Evolutionary conservation across 2,888 invertebrate species (phyloP).

Genomic region (Chaetogeoica ovagalla): DNA sequence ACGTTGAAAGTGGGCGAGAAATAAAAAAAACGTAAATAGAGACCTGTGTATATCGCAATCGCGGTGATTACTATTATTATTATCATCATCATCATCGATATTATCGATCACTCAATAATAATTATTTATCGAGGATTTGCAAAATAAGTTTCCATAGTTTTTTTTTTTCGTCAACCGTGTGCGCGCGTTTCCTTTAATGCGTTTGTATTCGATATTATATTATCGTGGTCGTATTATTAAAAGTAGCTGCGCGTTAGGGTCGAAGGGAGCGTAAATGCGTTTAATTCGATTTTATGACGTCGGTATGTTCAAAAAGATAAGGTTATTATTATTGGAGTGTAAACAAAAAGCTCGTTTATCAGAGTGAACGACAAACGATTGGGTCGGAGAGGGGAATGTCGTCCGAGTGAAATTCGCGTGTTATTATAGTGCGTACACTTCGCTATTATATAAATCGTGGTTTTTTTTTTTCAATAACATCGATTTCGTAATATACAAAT

Average conservation of each 20-base stretch:
- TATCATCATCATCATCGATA: no score
- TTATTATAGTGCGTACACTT: background rate
- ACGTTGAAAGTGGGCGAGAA: no score
- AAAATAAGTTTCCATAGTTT: background rate
- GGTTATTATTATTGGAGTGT: slow-evolving; percentile 38
- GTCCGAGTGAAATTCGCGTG: background rate
- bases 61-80: no score
- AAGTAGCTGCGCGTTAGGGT: background rate
- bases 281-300: slow-evolving; percentile 36
- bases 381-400: background rate
- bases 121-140: background rate
- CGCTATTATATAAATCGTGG: slow-evolving; percentile 4
- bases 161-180: background rate
- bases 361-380: slow-evolving; percentile 25
- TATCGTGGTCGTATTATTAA: background rate
- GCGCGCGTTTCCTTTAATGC: background rate
- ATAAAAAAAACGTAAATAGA: background rate
- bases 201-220: background rate
- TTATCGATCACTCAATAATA: background rate
- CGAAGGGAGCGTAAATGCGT: background rate
- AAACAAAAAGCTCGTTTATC: slow-evolving; percentile 42
- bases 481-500: no score
- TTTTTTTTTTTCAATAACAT: background rate
- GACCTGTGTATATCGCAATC: background rate
- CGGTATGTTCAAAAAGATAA: slow-evolving; percentile 27